Evolutionary conservation across 2,888 invertebrate species (phyloP).

Genomic region (Lycocerus yunnanus): DNA sequence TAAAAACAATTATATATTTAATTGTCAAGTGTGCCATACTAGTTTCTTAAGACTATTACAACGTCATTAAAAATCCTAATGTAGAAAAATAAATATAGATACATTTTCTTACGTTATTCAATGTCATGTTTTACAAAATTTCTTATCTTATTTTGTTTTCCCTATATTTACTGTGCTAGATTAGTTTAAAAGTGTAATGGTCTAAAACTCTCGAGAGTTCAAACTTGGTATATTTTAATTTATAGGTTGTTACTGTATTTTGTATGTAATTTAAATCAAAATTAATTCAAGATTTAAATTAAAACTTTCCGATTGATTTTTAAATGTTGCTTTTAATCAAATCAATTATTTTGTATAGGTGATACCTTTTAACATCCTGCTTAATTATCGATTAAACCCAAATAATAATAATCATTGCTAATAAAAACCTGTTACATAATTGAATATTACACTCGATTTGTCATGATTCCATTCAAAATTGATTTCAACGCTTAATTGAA

Average conservation of each 20-base stretch:
- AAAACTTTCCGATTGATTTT: no score
- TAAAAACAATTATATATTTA: not conserved
- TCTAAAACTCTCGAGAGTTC: not conserved
- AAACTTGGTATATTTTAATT: not conserved
- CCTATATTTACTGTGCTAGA: not conserved
- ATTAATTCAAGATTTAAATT: no score
- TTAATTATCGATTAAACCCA: not conserved
- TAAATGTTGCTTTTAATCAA: not conserved
- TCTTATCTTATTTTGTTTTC: slow-evolving; percentile 1
- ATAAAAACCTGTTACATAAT: not conserved
- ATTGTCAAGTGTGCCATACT: not conserved
- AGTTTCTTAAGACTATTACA: not conserved
- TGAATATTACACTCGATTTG: not conserved
- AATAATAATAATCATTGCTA: not conserved
- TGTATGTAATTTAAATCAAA: not conserved
- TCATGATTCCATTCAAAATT: not conserved
- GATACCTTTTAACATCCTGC: not conserved
- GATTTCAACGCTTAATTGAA: not conserved
- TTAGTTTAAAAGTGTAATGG: not conserved
- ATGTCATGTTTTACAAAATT: not conserved
- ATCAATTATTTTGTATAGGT: not conserved
- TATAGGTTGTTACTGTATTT: not conserved
- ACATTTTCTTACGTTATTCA: not conserved
- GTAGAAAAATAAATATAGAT: not conserved
- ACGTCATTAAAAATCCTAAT: not conserved